Evolutionary conservation across 2,888 invertebrate genomes (phyloP), one percentile per base, ranked within the genome.

Genomic region (Euplagia quadripunctaria): DNA sequence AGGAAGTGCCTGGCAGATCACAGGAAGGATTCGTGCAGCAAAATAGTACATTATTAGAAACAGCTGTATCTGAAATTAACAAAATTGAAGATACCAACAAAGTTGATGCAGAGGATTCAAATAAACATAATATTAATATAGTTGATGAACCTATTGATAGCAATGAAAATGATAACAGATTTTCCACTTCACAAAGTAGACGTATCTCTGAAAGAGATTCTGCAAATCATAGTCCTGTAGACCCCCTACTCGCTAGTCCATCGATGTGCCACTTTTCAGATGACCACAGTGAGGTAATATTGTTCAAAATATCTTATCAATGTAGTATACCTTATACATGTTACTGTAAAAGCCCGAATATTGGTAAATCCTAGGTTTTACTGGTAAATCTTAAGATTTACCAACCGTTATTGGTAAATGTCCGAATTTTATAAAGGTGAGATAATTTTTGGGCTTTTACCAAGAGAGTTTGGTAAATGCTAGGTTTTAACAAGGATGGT

Each of bases 191-290:
- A 84, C 94, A 93, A 88, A 89, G 87, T 79, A 94, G 95, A 90
- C 91, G 82, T 80, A 90, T 92, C 79, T 92, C 93, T 75, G 96
- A 95, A 88, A 94, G 97, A 87, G 97, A 98, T 92, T 98, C 98
- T 43, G 98, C 98, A 42, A 98, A 97, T 92, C 97, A 98, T 87
- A 98, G 98, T 92, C 97, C 97, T 4, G 96, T 97, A 72, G 98
- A 97, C 85, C 97, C 97, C 58, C 97, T 97, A 89, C 89, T 97
- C 84, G 97, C 97, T 82, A 97, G 97, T 91, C 97, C 97, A 77
- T 97, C 97, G 73, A 96, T 97, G 87, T 97, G 97, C 93, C 96
- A 97, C 90, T 97, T 97, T 89, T 97, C 97, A 75, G 97, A 97
- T 89, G 97, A 96, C 86, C 97, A 97, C 82, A 97, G 97, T 90